Conservation (phyloP, 92 coral and sea anemone genomes). For the Hydrozoanthus gracilis region DNA sequence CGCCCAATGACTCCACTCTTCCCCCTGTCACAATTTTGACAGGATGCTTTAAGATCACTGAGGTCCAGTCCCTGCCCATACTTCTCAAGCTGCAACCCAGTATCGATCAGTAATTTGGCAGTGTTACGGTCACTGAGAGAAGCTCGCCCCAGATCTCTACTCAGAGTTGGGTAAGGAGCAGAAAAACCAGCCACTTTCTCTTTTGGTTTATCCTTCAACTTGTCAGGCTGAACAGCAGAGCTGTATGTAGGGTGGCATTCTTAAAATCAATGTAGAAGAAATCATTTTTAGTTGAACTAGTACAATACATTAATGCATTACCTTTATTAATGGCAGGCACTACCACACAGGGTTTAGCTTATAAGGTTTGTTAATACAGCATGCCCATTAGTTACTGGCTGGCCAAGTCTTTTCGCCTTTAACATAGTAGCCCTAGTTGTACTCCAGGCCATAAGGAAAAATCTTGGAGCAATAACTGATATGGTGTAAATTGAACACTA, state of each 20-base stretch:
- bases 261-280: not conserved
- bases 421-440: too few relatives aligned
- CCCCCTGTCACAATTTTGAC: constrained; percentile 64
- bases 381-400: too few relatives aligned
- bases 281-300: not conserved
- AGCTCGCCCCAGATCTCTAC: not conserved
- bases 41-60: constrained; percentile 59
- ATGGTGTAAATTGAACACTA: too few relatives aligned
- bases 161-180: not conserved
- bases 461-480: too few relatives aligned
- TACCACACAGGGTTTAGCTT: not conserved
- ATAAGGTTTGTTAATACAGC: too few relatives aligned
- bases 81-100: constrained; percentile 59
- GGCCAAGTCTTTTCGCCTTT: too few relatives aligned
- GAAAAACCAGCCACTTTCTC: constrained; percentile 26
- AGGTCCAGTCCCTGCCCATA: constrained; percentile 38
- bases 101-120: constrained; percentile 56
- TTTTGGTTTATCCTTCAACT: constrained; percentile 11
- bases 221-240: constrained; percentile 7
- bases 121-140: constrained; percentile 11
- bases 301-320: not conserved
- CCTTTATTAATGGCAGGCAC: not conserved
- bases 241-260: constrained; percentile 32
- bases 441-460: too few relatives aligned
- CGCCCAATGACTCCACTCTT: constrained; percentile 60